phyloP scores from a whole-genome alignment of 2,797 vertebrate genomes.

The Pelochelys cantorii region DNA sequence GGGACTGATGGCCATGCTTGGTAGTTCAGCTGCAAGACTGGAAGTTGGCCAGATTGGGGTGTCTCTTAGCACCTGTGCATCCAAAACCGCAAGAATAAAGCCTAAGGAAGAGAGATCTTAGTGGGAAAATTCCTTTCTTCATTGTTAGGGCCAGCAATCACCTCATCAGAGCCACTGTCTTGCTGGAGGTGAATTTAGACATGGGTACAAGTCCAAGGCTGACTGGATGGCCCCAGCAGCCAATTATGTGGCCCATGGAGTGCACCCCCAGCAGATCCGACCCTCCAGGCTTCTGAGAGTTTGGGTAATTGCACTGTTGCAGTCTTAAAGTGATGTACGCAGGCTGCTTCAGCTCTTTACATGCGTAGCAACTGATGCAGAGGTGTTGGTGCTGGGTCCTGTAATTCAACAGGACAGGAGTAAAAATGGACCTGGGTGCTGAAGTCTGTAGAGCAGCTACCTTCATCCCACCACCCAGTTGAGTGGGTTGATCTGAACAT shows the following conservation, averaged over 20 bases:
- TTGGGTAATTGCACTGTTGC: background rate
- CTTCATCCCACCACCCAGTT: background rate
- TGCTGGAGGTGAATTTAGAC: background rate
- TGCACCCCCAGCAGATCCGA: background rate
- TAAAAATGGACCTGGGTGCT: background rate
- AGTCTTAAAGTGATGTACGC: background rate
- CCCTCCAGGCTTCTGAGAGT: background rate
- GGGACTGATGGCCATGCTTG: background rate
- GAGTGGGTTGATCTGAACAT: background rate
- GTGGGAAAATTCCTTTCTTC: background rate
- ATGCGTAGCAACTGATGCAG: background rate
- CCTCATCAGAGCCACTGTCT: too few species aligned
- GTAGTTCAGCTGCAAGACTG: background rate
- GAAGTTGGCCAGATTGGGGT: background rate
- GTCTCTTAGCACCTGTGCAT: background rate
- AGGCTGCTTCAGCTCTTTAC: background rate
- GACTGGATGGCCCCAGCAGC: too few species aligned
- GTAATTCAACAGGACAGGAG: too few species aligned
- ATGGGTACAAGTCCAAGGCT: background rate
- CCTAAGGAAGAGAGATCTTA: background rate
- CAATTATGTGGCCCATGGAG: background rate
- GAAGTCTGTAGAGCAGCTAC: background rate
- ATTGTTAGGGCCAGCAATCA: background rate
- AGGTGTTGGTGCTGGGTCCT: background rate
- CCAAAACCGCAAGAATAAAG: background rate